A percentile compares a stretch with the other conserved stretches of the same genome.
phyloP scores from a whole-genome alignment of 2,113 vertebrate species.

The Chlamydotis undulata region DNA sequence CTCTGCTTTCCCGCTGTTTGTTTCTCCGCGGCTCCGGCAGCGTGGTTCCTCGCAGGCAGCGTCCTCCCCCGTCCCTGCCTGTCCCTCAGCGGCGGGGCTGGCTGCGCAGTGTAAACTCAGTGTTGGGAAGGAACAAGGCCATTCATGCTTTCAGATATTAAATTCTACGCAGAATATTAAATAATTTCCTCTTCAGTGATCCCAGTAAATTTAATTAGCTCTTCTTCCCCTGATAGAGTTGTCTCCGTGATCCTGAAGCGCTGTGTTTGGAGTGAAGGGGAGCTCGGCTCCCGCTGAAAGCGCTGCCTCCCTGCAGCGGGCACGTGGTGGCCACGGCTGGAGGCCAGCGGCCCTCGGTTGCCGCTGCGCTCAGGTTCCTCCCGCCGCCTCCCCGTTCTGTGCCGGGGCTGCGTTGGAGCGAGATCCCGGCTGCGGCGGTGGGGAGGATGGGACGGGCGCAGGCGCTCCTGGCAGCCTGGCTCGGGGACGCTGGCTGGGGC shows the following conservation, averaged over 20 bases:
- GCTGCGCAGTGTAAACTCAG: not conserved
- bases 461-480: not conserved
- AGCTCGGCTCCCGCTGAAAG: not conserved
- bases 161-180: constrained; percentile 79
- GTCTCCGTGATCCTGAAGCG: constrained; percentile 52
- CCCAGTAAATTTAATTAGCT: constrained; percentile 85
- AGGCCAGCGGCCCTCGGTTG: fast-evolving
- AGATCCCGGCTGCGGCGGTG: not conserved
- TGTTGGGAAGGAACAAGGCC: not conserved
- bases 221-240: constrained; percentile 75
- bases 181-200: constrained; percentile 83
- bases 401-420: fast-evolving
- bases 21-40: not conserved
- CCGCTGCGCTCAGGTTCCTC: fast-evolving
- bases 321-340: fast-evolving
- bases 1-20: not conserved
- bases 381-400: fast-evolving
- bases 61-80: not conserved
- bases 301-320: not conserved
- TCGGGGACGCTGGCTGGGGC: not conserved
- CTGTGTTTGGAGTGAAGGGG: constrained; percentile 25
- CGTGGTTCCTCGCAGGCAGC: not conserved
- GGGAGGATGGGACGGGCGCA: too few relatives aligned
- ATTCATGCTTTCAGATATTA: constrained; percentile 61
- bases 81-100: not conserved